Conservation (phyloP, 2,888 invertebrate species). For the Amphiduros pacificus region DNA sequence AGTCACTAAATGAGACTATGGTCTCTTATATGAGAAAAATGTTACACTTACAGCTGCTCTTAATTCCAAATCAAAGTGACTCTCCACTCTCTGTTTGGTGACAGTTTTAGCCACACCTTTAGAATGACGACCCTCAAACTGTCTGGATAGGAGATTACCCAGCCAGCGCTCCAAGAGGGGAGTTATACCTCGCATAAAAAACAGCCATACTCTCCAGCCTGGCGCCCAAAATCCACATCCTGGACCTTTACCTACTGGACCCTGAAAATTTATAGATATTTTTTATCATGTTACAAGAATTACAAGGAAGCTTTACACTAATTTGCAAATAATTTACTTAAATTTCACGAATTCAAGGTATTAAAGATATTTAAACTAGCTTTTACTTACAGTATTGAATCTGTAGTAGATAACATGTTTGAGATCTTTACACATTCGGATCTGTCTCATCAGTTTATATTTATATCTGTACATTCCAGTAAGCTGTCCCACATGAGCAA, state of each 20-base stretch:
- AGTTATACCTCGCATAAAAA: slow-evolving; percentile 99
- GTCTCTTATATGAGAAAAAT: neutral
- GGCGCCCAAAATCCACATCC: slow-evolving; percentile 99
- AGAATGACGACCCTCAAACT: slow-evolving; percentile 98
- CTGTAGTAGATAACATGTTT: slow-evolving; percentile 99
- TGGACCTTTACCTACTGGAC: slow-evolving; percentile 97
- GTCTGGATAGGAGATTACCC: slow-evolving; percentile 96
- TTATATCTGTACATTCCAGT: slow-evolving; percentile 99
- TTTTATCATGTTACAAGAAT: too few relatives aligned
- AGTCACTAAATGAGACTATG: too few relatives aligned
- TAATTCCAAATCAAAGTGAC: slow-evolving; percentile 97
- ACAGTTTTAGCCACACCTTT: slow-evolving; percentile 99
- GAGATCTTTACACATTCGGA: slow-evolving; percentile 99
- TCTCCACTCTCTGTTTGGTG: slow-evolving; percentile 98
- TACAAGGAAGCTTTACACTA: too few relatives aligned
- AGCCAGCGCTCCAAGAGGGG: slow-evolving; percentile 97
- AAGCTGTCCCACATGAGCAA: slow-evolving; percentile 98
- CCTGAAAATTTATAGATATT: slow-evolving; percentile 64
- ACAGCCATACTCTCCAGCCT: slow-evolving; percentile 99
- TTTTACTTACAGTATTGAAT: slow-evolving; percentile 88
- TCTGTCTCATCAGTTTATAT: slow-evolving; percentile 97
- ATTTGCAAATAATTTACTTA: neutral
- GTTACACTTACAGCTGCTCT: slow-evolving; percentile 77
- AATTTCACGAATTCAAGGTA: neutral
- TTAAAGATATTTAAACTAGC: too few relatives aligned